Percentiles rank a stretch among this genome's conserved stretches.
These are phyloP conservation scores for Pterois miles DNA, from an alignment of 2,797 vertebrate genomes.

Conservation along the genomic window DNA sequence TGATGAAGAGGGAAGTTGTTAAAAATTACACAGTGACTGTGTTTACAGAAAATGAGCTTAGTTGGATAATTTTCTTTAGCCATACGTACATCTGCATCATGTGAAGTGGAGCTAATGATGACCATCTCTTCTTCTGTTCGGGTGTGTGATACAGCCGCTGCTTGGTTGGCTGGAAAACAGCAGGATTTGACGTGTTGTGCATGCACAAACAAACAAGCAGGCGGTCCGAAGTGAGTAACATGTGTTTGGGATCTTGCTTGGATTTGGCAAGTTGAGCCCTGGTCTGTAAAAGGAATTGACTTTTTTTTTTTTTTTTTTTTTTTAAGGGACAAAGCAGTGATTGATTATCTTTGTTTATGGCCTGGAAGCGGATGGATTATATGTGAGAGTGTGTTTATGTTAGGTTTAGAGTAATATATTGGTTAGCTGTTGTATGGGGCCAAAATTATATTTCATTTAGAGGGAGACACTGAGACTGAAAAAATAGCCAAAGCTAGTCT, in stretches of 20 bases:
- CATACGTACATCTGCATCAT: conserved; percentile 24
- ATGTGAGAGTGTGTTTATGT: conserved; percentile 35
- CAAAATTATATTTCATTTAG: background rate
- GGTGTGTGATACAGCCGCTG: conserved; percentile 7
- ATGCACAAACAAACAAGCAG: conserved; percentile 8
- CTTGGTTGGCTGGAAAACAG: conserved; percentile 28
- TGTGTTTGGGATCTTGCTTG: conserved; percentile 63
- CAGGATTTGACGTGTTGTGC: conserved; percentile 15
- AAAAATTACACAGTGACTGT: background rate
- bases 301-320: conserved; percentile 43
- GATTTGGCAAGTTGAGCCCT: conserved; percentile 59
- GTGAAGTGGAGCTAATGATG: conserved; percentile 22
- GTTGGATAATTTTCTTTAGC: background rate
- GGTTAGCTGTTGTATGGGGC: background rate
- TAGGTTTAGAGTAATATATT: background rate
- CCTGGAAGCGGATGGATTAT: conserved; percentile 34
- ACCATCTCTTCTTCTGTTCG: conserved; percentile 23
- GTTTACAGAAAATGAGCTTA: conserved; percentile 3
- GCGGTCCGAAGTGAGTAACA: conserved; percentile 25
- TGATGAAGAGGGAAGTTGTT: background rate
- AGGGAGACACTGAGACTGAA: background rate
- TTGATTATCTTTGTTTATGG: conserved; percentile 52
- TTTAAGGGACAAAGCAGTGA: conserved; percentile 29
- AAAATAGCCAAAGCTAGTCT: background rate
- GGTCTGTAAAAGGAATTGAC: conserved; percentile 44